These are phyloP conservation scores for Fratercula arctica DNA, from an alignment of 2,797 vertebrate species.

Conservation along the genomic window DNA sequence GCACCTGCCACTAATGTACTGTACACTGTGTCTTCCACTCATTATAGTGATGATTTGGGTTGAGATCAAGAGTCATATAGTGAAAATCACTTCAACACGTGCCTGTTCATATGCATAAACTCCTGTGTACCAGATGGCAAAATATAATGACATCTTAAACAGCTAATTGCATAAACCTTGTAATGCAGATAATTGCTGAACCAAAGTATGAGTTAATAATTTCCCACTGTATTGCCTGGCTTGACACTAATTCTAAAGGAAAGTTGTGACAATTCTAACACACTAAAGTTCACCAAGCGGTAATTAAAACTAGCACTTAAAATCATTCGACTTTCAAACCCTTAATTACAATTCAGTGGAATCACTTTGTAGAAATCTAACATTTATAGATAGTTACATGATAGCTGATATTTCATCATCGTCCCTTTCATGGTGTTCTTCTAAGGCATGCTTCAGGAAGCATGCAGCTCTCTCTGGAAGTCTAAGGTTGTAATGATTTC, in stretches of 20 bases:
- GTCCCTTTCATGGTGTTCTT: slow-evolving; percentile 59
- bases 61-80: slow-evolving; percentile 82
- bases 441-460: slow-evolving; percentile 24
- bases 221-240: slow-evolving; percentile 82
- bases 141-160: slow-evolving; percentile 86
- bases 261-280: slow-evolving; percentile 83
- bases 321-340: slow-evolving; percentile 84
- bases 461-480: neutral
- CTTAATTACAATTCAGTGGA: slow-evolving; percentile 79
- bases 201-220: slow-evolving; percentile 84
- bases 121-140: slow-evolving; percentile 86
- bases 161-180: slow-evolving; percentile 85
- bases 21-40: slow-evolving; percentile 78
- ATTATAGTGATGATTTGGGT: slow-evolving; percentile 82
- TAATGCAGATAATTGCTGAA: slow-evolving; percentile 84
- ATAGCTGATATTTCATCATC: slow-evolving; percentile 69
- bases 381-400: slow-evolving; percentile 71
- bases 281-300: slow-evolving; percentile 81
- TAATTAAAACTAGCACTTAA: slow-evolving; percentile 84
- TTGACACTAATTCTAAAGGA: slow-evolving; percentile 83
- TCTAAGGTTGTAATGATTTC: neutral
- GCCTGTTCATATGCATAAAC: slow-evolving; percentile 83
- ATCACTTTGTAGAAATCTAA: slow-evolving; percentile 77
- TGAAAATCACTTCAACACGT: slow-evolving; percentile 81
- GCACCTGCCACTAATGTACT: slow-evolving; percentile 82